Percentiles rank a stretch among this genome's conserved stretches.
phyloP scores from a whole-genome alignment of 2,888 invertebrate genomes.

The Eulithis prunata region DNA sequence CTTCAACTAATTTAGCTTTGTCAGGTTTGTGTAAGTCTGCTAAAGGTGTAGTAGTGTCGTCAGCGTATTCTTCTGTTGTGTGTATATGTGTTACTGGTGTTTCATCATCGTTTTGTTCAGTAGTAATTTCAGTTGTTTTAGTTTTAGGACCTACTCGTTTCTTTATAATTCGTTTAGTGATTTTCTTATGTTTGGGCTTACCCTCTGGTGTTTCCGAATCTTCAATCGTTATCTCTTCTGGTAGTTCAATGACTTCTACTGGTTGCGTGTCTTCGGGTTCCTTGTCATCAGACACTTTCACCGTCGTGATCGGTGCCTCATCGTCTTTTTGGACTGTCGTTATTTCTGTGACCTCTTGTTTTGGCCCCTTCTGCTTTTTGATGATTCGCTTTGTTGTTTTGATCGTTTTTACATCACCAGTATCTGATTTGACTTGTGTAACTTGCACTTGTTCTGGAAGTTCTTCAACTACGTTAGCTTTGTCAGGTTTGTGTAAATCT shows the following conservation, averaged over 20 bases:
- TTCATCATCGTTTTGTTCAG: constrained; percentile 3
- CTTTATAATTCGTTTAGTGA: constrained; percentile 18
- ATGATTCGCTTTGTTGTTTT: background rate
- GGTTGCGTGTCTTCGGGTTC: background rate
- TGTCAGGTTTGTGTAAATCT: background rate
- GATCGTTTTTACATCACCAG: background rate
- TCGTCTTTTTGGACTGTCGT: background rate
- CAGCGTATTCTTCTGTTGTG: constrained; percentile 7
- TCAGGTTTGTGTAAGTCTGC: background rate
- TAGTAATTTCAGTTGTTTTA: constrained; percentile 9
- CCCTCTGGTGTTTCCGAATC: constrained; percentile 22
- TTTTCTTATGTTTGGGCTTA: constrained; percentile 12
- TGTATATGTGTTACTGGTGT: constrained; percentile 1
- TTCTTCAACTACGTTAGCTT: background rate
- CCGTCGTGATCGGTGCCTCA: background rate
- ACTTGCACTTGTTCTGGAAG: background rate
- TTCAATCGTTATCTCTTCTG: background rate
- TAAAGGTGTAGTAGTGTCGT: background rate
- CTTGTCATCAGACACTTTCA: background rate
- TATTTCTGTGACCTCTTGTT: background rate
- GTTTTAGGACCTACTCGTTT: constrained; percentile 28
- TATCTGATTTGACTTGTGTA: background rate
- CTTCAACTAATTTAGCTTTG: background rate
- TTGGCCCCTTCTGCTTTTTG: background rate
- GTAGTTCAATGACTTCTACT: background rate